These are phyloP conservation scores for Tokudaia muenninki DNA, from an alignment of 2,797 vertebrate genomes.

Conservation along the genomic window DNA sequence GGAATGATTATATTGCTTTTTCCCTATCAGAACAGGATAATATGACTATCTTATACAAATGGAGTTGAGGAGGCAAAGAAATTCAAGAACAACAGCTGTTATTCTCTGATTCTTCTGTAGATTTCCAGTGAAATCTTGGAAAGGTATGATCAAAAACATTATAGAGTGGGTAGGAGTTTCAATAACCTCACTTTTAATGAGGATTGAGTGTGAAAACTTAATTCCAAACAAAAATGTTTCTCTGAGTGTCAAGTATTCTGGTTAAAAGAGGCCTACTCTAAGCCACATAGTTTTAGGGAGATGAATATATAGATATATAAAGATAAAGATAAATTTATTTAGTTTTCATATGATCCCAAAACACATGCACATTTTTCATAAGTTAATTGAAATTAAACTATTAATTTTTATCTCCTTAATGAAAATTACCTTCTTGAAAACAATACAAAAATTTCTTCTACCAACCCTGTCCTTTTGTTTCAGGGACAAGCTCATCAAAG, in stretches of 20 bases:
- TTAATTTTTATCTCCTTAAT: constrained; percentile 63
- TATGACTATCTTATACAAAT: neutral
- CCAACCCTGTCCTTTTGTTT: constrained; percentile 51
- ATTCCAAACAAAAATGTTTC: neutral
- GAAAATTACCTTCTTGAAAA: constrained; percentile 34
- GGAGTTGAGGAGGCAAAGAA: neutral
- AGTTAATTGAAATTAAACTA: constrained; percentile 48
- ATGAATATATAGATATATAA: neutral
- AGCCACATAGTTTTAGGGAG: neutral
- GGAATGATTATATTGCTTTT: neutral
- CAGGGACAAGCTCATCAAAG: constrained; percentile 72
- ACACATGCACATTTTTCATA: neutral
- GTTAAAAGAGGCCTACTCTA: neutral
- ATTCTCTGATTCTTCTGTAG: neutral
- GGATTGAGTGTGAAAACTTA: neutral
- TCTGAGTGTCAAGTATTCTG: neutral
- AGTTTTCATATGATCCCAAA: neutral
- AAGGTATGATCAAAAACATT: neutral
- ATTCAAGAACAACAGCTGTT: neutral
- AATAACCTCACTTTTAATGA: neutral
- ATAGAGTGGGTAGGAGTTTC: neutral
- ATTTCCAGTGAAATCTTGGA: neutral
- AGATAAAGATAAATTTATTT: neutral
- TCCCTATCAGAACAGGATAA: neutral
- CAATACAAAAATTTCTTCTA: constrained; percentile 14